phyloP scores from a whole-genome alignment of 1,140 invertebrate species.

The Diploscapter pachys region DNA sequence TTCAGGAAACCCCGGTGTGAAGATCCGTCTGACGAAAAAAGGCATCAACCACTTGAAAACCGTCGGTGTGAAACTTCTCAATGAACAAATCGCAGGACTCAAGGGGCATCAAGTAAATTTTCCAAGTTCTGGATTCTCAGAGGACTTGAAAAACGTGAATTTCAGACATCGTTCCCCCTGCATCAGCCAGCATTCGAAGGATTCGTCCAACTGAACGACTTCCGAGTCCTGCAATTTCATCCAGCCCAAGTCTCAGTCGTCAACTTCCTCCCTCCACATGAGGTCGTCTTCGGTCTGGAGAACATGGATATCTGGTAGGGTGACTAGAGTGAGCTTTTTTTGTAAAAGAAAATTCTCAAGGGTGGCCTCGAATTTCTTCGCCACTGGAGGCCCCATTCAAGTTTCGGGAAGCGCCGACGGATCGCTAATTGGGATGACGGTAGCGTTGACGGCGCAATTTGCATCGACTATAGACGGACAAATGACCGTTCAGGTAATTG shows the following conservation, averaged over 20 bases:
- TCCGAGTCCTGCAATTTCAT: constrained; percentile 48
- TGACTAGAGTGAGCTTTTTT: background rate
- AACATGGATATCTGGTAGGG: constrained; percentile 53
- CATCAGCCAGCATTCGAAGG: constrained; percentile 48
- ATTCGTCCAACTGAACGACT: constrained; percentile 45
- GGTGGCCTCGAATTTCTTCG: constrained; percentile 47
- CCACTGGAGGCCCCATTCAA: constrained; percentile 46
- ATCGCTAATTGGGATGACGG: constrained; percentile 41
- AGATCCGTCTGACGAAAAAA: constrained; percentile 53
- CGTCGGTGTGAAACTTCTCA: constrained; percentile 55
- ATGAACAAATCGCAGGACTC: constrained; percentile 42
- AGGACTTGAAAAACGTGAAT: constrained; percentile 4
- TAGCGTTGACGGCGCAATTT: constrained; percentile 47
- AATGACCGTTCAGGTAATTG: constrained; percentile 44
- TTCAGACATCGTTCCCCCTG: constrained; percentile 44
- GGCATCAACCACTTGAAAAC: constrained; percentile 55
- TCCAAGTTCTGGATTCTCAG: background rate
- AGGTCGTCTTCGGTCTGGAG: constrained; percentile 47
- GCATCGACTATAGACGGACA: constrained; percentile 43
- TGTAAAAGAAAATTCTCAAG: constrained; percentile 25
- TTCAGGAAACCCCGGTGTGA: constrained; percentile 54
- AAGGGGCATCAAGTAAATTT: background rate
- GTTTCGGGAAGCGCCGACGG: constrained; percentile 49
- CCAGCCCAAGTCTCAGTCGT: constrained; percentile 48
- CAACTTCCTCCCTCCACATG: constrained; percentile 47